Conservation (phyloP, 2,113 vertebrate genomes). For the Ammodramus savannarum region DNA sequence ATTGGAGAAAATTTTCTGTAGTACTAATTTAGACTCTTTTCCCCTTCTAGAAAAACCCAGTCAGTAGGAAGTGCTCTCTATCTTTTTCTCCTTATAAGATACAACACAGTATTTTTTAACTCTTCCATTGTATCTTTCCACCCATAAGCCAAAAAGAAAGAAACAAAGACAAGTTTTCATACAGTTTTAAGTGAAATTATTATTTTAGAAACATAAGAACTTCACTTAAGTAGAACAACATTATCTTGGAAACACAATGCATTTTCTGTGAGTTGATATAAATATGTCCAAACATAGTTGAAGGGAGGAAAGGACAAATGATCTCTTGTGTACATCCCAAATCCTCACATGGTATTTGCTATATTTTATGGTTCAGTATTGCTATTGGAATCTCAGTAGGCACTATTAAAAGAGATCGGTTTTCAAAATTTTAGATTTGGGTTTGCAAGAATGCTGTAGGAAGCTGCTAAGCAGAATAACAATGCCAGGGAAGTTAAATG, state of each 20-base stretch:
- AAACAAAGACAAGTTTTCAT: not conserved
- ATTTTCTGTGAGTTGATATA: not conserved
- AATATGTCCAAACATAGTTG: not conserved
- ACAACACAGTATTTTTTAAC: not conserved
- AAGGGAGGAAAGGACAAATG: not conserved
- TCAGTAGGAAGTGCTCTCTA: not conserved
- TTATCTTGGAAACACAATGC: not conserved
- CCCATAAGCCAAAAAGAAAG: not conserved
- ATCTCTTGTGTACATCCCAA: not conserved
- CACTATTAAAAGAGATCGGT: not conserved
- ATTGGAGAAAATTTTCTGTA: not conserved
- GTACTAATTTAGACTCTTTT: not conserved
- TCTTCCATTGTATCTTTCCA: not conserved
- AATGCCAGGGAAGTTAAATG: not conserved
- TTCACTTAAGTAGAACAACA: not conserved
- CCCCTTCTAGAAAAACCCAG: not conserved
- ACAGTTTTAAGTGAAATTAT: not conserved
- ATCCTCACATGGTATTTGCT: not conserved
- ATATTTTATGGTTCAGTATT: not conserved
- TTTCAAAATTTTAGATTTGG: not conserved
- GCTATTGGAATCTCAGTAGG: not conserved
- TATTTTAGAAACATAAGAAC: not conserved
- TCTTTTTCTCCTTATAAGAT: not conserved
- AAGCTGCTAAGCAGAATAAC: not conserved
- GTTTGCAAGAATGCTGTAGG: not conserved